These are phyloP conservation scores for Corydoras maculifer DNA, from an alignment of 2,113 vertebrate species.

Conservation along the genomic window DNA sequence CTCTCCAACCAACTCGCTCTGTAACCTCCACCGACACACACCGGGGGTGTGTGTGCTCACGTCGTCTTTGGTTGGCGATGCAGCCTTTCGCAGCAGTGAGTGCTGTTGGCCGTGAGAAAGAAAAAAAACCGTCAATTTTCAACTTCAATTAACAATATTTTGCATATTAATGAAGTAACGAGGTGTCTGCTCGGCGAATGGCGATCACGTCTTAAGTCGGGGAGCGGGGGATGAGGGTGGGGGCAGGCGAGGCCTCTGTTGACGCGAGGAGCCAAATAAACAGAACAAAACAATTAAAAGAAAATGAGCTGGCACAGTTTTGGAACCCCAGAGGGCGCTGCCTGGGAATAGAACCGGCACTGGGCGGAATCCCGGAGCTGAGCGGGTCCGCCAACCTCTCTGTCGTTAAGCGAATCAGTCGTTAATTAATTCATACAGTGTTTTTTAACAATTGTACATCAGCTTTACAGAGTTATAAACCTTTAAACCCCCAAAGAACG, in stretches of 20 bases:
- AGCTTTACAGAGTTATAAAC: too few species aligned
- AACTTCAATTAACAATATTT: constrained; percentile 36
- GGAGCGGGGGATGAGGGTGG: too few species aligned
- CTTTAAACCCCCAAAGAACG: too few species aligned
- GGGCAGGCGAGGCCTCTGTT: constrained; percentile 8
- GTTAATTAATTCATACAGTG: too few species aligned
- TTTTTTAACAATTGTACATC: too few species aligned
- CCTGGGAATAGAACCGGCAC: constrained; percentile 3
- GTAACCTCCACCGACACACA: too few species aligned
- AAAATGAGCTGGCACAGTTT: constrained; percentile 13
- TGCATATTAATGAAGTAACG: constrained; percentile 36
- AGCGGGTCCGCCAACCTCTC: too few species aligned
- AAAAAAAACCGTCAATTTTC: constrained; percentile 35
- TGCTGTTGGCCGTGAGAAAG: constrained; percentile 24
- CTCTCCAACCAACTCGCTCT: too few species aligned
- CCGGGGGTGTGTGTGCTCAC: too few species aligned
- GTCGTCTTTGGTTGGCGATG: background rate
- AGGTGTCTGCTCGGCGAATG: constrained; percentile 22
- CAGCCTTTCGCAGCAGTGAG: background rate
- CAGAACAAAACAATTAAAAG: constrained; percentile 22
- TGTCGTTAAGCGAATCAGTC: too few species aligned
- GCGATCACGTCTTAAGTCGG: background rate
- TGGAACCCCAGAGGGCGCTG: constrained; percentile 16
- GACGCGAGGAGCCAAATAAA: constrained; percentile 23
- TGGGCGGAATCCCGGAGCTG: background rate